phyloP scores from a whole-genome alignment of 2,888 invertebrate genomes.

The Criorhina ranunculi region DNA sequence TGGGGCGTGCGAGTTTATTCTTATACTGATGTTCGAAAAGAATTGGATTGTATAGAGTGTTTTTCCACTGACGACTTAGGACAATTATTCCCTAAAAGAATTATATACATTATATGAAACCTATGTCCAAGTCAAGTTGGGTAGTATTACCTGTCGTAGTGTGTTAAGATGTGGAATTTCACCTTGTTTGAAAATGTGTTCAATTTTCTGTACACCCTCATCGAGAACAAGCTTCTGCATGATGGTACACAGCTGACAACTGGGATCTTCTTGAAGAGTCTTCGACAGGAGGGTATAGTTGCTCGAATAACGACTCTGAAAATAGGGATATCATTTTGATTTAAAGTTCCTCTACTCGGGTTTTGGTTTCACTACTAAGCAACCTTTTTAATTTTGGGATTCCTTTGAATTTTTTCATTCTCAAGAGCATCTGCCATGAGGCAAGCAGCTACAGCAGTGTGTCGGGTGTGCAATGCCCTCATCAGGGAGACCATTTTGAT shows the following conservation, averaged over 20 bases:
- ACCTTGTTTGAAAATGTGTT: conserved; percentile 92
- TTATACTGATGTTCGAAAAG: conserved; percentile 95
- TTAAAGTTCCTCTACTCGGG: no score
- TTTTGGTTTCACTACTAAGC: neutral
- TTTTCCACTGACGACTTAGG: conserved; percentile 98
- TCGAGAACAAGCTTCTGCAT: conserved; percentile 93
- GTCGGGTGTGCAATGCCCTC: conserved; percentile 91
- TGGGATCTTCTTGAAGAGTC: conserved; percentile 97
- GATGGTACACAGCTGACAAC: conserved; percentile 96
- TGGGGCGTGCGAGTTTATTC: conserved; percentile 91
- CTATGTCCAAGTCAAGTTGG: neutral
- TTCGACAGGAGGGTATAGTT: conserved; percentile 94
- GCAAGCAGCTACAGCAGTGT: conserved; percentile 95
- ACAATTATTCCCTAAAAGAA: conserved; percentile 94
- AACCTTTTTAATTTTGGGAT: conserved; percentile 84
- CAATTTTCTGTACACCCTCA: conserved; percentile 91
- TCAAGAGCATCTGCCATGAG: conserved; percentile 98
- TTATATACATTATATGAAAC: conserved; percentile 1
- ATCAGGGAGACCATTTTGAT: conserved; percentile 93
- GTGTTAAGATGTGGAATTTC: conserved; percentile 95
- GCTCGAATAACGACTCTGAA: conserved; percentile 93
- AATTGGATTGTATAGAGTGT: conserved; percentile 96
- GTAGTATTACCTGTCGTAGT: conserved; percentile 89
- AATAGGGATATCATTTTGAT: neutral
- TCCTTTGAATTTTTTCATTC: conserved; percentile 89